Conservation (phyloP, 2,888 invertebrate genomes). For the Trimorus sp. region DNA sequence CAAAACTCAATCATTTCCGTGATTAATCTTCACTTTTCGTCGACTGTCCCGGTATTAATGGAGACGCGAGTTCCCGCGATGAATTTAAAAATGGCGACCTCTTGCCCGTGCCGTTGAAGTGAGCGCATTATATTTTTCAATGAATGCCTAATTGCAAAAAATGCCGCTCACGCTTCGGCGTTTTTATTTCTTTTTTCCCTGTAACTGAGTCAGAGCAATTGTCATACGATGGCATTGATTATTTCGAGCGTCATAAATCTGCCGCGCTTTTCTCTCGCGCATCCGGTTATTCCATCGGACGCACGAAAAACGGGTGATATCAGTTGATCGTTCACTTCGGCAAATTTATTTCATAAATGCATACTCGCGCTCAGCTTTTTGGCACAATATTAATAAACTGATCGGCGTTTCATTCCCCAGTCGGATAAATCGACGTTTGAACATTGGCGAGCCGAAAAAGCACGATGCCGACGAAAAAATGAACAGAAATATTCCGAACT, state of each 20-base stretch:
- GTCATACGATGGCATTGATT: conserved; percentile 23
- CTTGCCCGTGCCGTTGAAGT: background rate
- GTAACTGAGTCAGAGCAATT: conserved; percentile 14
- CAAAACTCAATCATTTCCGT: conserved; percentile 52
- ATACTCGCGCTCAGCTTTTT: conserved; percentile 2
- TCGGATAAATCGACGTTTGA: background rate
- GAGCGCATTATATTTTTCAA: too few relatives aligned
- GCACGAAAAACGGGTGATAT: conserved; percentile 47
- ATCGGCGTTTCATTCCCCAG: conserved; percentile 10
- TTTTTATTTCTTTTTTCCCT: background rate
- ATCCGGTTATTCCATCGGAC: conserved; percentile 28
- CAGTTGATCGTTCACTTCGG: conserved; percentile 22
- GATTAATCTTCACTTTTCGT: conserved; percentile 54
- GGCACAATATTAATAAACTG: conserved; percentile 18
- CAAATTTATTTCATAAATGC: conserved; percentile 30
- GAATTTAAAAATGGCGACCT: background rate
- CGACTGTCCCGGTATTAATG: conserved; percentile 30
- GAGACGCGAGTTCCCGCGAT: conserved; percentile 3
- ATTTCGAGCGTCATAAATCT: conserved; percentile 24
- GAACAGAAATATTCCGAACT: conserved; percentile 1
- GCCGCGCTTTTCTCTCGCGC: conserved; percentile 16
- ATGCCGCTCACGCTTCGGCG: background rate
- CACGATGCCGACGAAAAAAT: background rate
- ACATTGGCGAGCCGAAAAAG: background rate
- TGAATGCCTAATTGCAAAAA: background rate